These are phyloP conservation scores for Macrobrachium rosenbergii DNA, from an alignment of 1,140 invertebrate genomes.

Conservation along the genomic window DNA sequence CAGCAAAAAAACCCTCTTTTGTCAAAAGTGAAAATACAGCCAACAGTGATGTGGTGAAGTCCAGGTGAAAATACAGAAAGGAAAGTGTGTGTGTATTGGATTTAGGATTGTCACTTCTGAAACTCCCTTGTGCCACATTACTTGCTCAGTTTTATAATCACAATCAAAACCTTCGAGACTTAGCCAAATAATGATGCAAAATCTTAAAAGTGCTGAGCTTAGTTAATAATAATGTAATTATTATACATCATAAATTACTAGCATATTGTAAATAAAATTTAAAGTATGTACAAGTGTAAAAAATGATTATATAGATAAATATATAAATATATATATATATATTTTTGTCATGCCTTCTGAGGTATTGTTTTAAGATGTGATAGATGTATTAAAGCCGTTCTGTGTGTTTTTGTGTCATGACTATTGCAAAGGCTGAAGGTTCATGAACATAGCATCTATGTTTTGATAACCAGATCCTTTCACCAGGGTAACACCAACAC, in stretches of 20 bases:
- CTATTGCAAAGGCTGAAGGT: slow-evolving; percentile 8
- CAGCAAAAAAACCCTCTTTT: too few species aligned
- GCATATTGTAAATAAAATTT: slow-evolving; percentile 16
- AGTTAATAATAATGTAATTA: slow-evolving; percentile 8
- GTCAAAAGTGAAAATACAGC: too few species aligned
- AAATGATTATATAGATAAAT: slow-evolving; percentile 9
- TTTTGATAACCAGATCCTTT: neutral
- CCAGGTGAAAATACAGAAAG: neutral
- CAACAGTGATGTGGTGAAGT: too few species aligned
- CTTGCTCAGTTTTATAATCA: slow-evolving; percentile 29
- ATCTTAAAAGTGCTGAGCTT: slow-evolving; percentile 16
- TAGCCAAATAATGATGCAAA: slow-evolving; percentile 25
- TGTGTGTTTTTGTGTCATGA: neutral
- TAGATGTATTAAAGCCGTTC: slow-evolving; percentile 13
- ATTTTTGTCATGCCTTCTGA: slow-evolving; percentile 25
- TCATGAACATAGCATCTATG: slow-evolving; percentile 23
- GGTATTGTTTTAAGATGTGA: slow-evolving; percentile 28
- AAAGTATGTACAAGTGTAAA: slow-evolving; percentile 25
- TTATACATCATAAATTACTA: slow-evolving; percentile 4
- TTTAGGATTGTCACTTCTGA: too few species aligned
- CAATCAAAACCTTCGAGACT: slow-evolving; percentile 12
- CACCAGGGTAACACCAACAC: too few species aligned
- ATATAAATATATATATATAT: neutral
- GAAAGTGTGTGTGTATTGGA: neutral
- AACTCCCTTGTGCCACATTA: slow-evolving; percentile 24